Evolutionary conservation across 2,113 vertebrate species (phyloP).

Genomic region (Scartelaos histophorus): DNA sequence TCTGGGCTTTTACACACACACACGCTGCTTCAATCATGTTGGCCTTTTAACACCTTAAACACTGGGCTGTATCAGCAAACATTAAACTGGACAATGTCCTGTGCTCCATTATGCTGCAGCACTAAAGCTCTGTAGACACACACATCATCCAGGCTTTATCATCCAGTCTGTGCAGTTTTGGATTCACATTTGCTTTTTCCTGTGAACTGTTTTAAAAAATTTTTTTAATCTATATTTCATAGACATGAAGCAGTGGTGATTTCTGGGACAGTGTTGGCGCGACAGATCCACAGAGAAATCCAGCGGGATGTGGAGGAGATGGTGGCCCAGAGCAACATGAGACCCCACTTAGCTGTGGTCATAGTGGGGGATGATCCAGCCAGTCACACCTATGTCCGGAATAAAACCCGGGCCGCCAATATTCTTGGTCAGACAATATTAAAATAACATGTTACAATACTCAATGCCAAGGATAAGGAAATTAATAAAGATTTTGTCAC

Average conservation of each 20-base stretch:
- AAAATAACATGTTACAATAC: neutral
- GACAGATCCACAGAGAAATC: constrained; percentile 85
- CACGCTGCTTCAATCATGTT: neutral
- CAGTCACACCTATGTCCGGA: constrained; percentile 88
- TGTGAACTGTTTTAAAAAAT: neutral
- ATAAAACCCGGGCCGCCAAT: constrained; percentile 87
- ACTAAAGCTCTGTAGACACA: neutral
- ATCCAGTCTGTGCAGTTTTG: neutral
- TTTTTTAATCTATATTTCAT: neutral
- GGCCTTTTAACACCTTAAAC: neutral
- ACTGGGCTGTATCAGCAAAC: no score
- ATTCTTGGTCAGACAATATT: constrained; percentile 80
- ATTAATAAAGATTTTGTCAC: neutral
- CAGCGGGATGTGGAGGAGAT: constrained; percentile 83
- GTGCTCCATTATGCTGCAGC: neutral
- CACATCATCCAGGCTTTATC: no score
- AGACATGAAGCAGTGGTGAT: constrained; percentile 85
- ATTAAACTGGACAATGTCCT: neutral
- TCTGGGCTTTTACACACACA: neutral
- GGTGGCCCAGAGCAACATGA: constrained; percentile 83
- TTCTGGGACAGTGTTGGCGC: constrained; percentile 86
- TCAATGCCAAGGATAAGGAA: neutral
- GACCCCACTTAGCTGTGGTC: constrained; percentile 89
- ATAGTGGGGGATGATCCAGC: constrained; percentile 88
- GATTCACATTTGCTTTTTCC: neutral